These are phyloP conservation scores for Aplidium turbinatum DNA, from an alignment of 23 tunicate genomes.

Conservation along the genomic window DNA sequence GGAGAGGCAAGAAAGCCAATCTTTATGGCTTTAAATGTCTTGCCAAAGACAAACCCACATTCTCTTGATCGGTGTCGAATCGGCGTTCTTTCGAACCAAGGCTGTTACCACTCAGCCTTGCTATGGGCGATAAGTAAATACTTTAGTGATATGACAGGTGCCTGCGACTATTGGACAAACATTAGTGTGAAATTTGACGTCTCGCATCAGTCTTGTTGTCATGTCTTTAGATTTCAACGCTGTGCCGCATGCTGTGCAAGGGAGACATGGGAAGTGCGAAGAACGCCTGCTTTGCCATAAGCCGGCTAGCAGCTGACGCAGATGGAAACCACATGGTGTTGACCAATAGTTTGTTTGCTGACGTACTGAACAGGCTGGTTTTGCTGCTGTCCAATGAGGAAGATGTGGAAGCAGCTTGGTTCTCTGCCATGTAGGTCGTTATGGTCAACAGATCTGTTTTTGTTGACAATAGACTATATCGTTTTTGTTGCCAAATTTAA, in stretches of 20 bases:
- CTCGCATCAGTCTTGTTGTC: too few relatives aligned
- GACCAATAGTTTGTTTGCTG: slow-evolving; percentile 38
- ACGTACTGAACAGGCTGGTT: slow-evolving; percentile 45
- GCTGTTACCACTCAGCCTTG: too few relatives aligned
- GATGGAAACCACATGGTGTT: slow-evolving; percentile 73
- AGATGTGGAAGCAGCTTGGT: slow-evolving; percentile 91
- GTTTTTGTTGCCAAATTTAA: not conserved
- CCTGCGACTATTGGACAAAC: too few relatives aligned
- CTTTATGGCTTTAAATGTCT: too few relatives aligned
- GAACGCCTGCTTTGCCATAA: slow-evolving; percentile 94
- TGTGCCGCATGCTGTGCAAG: slow-evolving; percentile 79
- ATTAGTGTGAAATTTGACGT: too few relatives aligned
- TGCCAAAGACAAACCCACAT: too few relatives aligned
- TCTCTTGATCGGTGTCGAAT: too few relatives aligned
- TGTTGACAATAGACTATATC: not conserved
- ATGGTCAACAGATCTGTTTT: not conserved
- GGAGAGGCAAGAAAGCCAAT: too few relatives aligned
- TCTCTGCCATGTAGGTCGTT: slow-evolving; percentile 75
- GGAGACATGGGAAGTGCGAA: slow-evolving; percentile 88
- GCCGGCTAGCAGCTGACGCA: slow-evolving; percentile 74
- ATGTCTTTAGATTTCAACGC: slow-evolving; percentile 51
- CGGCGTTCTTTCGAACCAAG: too few relatives aligned
- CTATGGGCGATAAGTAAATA: too few relatives aligned
- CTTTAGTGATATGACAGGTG: too few relatives aligned
- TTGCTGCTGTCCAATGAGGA: slow-evolving; percentile 57